phyloP scores from a whole-genome alignment of 2,797 vertebrate species.

The Alcedo atthis region DNA sequence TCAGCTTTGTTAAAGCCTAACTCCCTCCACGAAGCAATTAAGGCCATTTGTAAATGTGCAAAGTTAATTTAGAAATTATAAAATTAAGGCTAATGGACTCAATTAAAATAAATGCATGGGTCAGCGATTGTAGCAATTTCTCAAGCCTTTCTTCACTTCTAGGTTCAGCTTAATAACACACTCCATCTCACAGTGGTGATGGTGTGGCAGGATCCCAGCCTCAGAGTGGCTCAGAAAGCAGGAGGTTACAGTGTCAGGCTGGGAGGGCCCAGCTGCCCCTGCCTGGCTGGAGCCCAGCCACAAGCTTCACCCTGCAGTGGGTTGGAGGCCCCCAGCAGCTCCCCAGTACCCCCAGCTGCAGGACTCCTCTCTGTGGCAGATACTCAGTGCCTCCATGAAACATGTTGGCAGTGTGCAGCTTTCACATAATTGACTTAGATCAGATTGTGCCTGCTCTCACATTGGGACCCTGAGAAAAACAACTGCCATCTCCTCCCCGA shows the following conservation, averaged over 20 bases:
- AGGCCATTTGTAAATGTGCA: constrained; percentile 50
- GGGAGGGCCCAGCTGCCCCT: not conserved
- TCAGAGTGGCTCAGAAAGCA: not conserved
- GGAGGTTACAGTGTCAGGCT: not conserved
- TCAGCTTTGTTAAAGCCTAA: constrained; percentile 27
- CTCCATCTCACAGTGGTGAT: constrained; percentile 1
- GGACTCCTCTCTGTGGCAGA: not conserved
- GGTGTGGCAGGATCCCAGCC: not conserved
- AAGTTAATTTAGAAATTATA: constrained; percentile 71
- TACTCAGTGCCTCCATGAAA: not conserved
- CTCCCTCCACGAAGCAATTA: constrained; percentile 31
- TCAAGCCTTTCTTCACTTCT: constrained; percentile 51
- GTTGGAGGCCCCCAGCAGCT: not conserved
- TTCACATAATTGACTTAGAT: not conserved
- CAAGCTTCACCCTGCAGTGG: not conserved
- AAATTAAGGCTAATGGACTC: constrained; percentile 68
- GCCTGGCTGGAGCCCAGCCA: not conserved
- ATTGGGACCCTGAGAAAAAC: not conserved
- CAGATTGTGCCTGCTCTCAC: not conserved
- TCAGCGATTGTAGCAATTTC: constrained; percentile 59
- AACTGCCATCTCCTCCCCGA: accelerated
- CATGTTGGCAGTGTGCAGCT: accelerated
- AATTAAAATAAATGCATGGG: constrained; percentile 71
- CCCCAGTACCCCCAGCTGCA: not conserved
- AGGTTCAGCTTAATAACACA: constrained; percentile 48